These are phyloP conservation scores for Hoplostethus mediterraneus DNA, from an alignment of 2,797 vertebrate species.

Conservation along the genomic window DNA sequence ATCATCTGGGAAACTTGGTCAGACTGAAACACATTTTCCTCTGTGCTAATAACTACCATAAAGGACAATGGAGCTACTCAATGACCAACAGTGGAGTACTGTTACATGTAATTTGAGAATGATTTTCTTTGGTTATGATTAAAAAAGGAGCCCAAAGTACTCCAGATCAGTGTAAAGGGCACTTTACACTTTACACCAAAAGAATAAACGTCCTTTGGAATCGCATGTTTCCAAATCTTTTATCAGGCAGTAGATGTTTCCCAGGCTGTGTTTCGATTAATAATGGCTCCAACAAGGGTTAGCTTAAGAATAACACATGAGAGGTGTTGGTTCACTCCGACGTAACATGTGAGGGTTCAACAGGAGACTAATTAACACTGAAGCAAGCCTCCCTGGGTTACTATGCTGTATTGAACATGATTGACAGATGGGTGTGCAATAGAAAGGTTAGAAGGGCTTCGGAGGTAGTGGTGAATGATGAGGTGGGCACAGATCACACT, in stretches of 20 bases:
- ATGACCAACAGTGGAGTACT: conserved; percentile 18
- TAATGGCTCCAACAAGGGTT: conserved; percentile 46
- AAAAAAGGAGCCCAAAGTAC: conserved; percentile 31
- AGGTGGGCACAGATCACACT: conserved; percentile 59
- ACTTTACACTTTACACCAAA: conserved; percentile 9
- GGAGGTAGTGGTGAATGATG: conserved; percentile 61
- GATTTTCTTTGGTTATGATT: conserved; percentile 44
- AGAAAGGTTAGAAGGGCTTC: conserved; percentile 77
- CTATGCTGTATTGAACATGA: conserved; percentile 70
- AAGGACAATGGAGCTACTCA: background rate
- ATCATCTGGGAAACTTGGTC: conserved; percentile 21
- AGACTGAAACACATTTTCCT: conserved; percentile 14
- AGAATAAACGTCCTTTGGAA: conserved; percentile 11
- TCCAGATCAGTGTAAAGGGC: conserved; percentile 18
- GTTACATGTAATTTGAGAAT: conserved; percentile 34
- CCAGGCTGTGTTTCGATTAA: conserved; percentile 59
- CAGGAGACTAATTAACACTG: conserved; percentile 55
- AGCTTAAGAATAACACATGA: conserved; percentile 65
- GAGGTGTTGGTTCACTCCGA: conserved; percentile 56
- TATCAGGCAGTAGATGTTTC: conserved; percentile 49
- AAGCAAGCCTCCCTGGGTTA: conserved; percentile 63
- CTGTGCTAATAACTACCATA: background rate
- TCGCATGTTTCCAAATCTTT: conserved; percentile 45
- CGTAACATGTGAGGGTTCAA: conserved; percentile 66
- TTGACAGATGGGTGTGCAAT: conserved; percentile 71